A percentile compares a stretch with the other conserved stretches of the same genome.
Conservation (phyloP, 2,888 invertebrate genomes). For the Caenorhabditis uteleia region DNA sequence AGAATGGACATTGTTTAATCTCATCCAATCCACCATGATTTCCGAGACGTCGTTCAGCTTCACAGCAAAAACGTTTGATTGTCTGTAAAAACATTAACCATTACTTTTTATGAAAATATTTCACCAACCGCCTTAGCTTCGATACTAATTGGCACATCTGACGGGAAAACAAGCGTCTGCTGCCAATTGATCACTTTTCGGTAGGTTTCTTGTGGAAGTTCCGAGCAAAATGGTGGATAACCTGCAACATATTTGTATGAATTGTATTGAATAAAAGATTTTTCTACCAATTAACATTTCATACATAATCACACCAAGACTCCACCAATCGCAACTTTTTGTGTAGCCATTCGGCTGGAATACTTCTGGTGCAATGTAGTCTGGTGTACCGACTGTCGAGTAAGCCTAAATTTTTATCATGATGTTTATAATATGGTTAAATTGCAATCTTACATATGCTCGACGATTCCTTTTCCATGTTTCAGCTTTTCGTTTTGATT, state of each 20-base stretch:
- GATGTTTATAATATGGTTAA: background rate
- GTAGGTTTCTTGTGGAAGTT: constrained; percentile 95
- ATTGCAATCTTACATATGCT: constrained; percentile 59
- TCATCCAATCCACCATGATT: constrained; percentile 87
- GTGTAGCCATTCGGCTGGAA: constrained; percentile 94
- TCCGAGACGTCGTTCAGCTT: constrained; percentile 89
- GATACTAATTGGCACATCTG: constrained; percentile 97
- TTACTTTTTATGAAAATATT: constrained; percentile 1
- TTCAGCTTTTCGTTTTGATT: constrained; percentile 95
- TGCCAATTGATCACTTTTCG: constrained; percentile 99
- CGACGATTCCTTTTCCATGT: constrained; percentile 98
- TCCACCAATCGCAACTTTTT: constrained; percentile 99
- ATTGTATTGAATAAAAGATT: constrained; percentile 67
- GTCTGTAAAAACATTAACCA: constrained; percentile 50
- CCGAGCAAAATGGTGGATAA: constrained; percentile 99
- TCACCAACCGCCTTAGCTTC: constrained; percentile 77
- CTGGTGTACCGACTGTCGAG: constrained; percentile 86
- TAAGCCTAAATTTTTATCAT: constrained; percentile 72
- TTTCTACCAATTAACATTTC: constrained; percentile 99
- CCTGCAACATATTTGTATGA: no score
- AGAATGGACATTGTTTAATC: constrained; percentile 88
- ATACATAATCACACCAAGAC: constrained; percentile 99
- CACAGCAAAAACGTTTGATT: constrained; percentile 83
- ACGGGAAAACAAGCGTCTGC: constrained; percentile 95
- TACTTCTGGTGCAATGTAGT: constrained; percentile 99